Evolutionary conservation across 2,888 invertebrate species (phyloP), one percentile per base, ranked within the genome.

Genomic region (Loripinus fragilis): DNA sequence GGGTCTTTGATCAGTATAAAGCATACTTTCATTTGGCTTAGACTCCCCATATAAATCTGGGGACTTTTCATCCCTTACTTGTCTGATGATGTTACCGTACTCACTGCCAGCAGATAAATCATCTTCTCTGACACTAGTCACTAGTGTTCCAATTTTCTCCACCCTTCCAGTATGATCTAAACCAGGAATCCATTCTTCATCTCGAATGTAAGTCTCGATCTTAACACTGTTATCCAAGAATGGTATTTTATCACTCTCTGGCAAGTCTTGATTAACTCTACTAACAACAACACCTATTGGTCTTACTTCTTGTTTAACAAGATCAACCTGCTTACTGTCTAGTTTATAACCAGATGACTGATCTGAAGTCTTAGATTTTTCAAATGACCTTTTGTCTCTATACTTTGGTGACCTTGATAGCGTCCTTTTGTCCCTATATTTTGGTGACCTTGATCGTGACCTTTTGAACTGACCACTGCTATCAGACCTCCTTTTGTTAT

Each of bases 21-120:
- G 7, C 8, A 28, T 55, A 25, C 12, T 5, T 55, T 55, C 28
- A 28, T 7, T 8, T 55, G 33, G 1, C 33, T 60, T 60, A 2
- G 33, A 30, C 12, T 60, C 60, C 3, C 60, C 60, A 33, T 60
- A 60, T 15, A 60, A 23, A 60, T 60, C 60, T 10, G 60, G 60
- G 8, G 60, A 60, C 33, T 60, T 30, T 23, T 60, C 23, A 33
- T 60, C 60, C 28, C 60, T 60, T 20, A 60, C 60, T 60, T 60
- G 60, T 60, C 60, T 60, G 12, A 60, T 60, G 2, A 60, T 60
- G 17, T 60, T 33, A 60, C 33, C 60, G 33, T 60, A 60, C 23
- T 60, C 60, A 60, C 33, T 33, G 10, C 17, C 33, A 33, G 60
- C 33, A 33, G 60, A 33, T 60, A 33, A 33, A 33, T 60, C 33